Evolutionary conservation across 2,113 vertebrate species (phyloP).

Genomic region (Tricholaema leucomelas): DNA sequence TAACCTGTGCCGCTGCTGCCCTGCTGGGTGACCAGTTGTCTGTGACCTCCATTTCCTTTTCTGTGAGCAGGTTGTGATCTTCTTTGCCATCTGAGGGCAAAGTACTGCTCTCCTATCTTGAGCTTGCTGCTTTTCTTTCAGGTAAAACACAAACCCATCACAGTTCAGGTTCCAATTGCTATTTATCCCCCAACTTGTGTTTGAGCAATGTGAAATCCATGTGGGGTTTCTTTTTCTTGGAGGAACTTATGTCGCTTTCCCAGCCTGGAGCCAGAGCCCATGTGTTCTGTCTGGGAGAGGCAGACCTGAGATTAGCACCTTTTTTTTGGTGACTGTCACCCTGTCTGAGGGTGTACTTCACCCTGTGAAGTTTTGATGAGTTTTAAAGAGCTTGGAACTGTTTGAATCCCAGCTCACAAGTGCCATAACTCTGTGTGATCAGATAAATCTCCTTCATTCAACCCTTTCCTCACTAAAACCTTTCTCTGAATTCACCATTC

Average conservation of each 20-base stretch:
- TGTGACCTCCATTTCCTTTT: neutral
- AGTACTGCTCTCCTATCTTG: fast-evolving
- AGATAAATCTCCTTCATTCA: neutral
- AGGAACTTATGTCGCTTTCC: neutral
- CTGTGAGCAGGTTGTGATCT: neutral
- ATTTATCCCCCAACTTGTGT: neutral
- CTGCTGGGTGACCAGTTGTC: neutral
- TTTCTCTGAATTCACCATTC: neutral
- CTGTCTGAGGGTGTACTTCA: neutral
- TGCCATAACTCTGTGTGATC: neutral
- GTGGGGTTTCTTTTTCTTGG: neutral
- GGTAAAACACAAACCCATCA: neutral
- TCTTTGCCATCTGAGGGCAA: fast-evolving
- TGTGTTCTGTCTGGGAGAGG: neutral
- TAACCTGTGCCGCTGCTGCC: neutral
- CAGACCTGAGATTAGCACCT: neutral
- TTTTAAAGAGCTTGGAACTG: neutral
- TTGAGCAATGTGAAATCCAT: neutral
- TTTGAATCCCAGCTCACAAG: neutral
- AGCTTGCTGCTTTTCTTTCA: neutral
- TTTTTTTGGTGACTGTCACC: neutral
- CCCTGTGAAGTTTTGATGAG: neutral
- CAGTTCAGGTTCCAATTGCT: neutral
- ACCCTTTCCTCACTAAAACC: neutral
- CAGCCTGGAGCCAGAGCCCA: neutral